Percentiles rank a stretch among this genome's conserved stretches.
Evolutionary conservation across 2,888 invertebrate genomes (phyloP).

Genomic region (Enoplolaimus lenunculus): DNA sequence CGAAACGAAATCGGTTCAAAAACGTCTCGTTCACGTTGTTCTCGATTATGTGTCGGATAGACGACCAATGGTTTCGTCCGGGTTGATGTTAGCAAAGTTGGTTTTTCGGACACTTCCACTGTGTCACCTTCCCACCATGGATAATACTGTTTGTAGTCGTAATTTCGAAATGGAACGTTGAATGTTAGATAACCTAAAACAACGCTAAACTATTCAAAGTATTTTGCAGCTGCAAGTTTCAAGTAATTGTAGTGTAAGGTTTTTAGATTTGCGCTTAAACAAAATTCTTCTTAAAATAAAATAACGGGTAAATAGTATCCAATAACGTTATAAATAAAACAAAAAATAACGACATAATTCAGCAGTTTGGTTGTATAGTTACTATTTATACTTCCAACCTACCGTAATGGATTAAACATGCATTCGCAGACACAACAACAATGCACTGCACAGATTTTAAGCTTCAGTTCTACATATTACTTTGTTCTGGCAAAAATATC

Average conservation of each 20-base stretch:
- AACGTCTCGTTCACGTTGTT: too few species aligned
- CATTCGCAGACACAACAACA: too few species aligned
- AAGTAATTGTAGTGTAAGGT: background rate
- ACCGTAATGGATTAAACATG: too few species aligned
- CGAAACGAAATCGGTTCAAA: too few species aligned
- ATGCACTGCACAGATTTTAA: too few species aligned
- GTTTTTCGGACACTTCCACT: background rate
- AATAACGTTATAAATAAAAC: too few species aligned
- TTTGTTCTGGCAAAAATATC: too few species aligned
- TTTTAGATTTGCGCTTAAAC: background rate
- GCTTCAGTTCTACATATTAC: too few species aligned
- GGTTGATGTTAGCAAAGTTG: background rate
- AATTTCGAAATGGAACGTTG: constrained; percentile 67
- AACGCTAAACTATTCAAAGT: constrained; percentile 6
- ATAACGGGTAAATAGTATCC: background rate
- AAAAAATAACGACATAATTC: too few species aligned
- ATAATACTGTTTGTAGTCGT: constrained; percentile 64
- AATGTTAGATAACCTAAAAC: constrained; percentile 51
- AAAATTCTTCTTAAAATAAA: background rate
- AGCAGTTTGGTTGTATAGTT: too few species aligned
- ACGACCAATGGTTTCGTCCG: background rate
- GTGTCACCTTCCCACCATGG: constrained; percentile 19
- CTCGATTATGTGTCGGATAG: constrained; percentile 2
- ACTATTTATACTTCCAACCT: too few species aligned
- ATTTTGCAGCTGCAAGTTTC: background rate